Percentiles rank a stretch among this genome's conserved stretches.
phyloP scores from a whole-genome alignment of 2,797 vertebrate genomes.

The Mus minutoides region DNA sequence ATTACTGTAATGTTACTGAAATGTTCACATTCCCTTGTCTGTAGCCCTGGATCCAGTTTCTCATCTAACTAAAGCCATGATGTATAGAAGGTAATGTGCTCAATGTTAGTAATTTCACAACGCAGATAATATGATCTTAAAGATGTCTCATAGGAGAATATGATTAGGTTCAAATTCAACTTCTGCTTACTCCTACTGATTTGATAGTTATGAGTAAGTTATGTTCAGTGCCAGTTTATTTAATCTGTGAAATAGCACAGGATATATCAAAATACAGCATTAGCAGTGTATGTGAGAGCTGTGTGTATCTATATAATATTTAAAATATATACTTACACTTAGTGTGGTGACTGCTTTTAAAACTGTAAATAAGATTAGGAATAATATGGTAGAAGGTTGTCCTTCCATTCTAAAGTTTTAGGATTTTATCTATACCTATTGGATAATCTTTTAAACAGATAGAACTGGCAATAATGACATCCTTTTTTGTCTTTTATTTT shows the following conservation, averaged over 20 bases:
- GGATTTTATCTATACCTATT: background rate
- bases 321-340: background rate
- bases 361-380: conserved; percentile 19
- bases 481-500: too few species aligned
- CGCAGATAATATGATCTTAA: background rate
- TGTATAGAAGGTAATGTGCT: background rate
- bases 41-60: conserved; percentile 32
- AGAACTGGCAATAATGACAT: background rate
- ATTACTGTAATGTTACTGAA: background rate
- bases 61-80: conserved; percentile 1
- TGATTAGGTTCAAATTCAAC: background rate
- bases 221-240: background rate
- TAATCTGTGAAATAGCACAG: conserved; percentile 22
- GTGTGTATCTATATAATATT: background rate
- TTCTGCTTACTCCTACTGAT: background rate
- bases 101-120: background rate
- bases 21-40: background rate
- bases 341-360: background rate
- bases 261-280: background rate
- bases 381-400: background rate
- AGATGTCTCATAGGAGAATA: background rate
- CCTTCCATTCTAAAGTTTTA: background rate
- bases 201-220: background rate
- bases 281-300: background rate
- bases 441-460: background rate